Evolutionary conservation across 2,888 invertebrate genomes (phyloP).

Genomic region (Agriopis leucophaearia): DNA sequence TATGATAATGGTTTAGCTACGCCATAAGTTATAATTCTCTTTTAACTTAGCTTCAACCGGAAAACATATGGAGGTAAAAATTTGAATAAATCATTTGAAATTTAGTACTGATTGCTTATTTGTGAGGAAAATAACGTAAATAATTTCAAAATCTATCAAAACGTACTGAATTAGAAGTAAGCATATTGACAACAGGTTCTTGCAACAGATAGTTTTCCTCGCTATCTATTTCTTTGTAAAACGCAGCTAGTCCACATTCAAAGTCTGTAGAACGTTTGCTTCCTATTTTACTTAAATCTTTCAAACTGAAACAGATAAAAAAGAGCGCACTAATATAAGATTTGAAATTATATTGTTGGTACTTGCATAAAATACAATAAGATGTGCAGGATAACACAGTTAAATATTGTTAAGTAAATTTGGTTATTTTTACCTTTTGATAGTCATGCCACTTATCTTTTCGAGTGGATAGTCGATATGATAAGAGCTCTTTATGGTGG

Average conservation of each 20-base stretch:
- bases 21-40: too few relatives aligned
- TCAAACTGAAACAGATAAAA: slow-evolving; percentile 20
- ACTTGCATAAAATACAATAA: too few relatives aligned
- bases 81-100: too few relatives aligned
- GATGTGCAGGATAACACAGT: too few relatives aligned
- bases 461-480: too few relatives aligned
- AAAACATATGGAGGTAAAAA: too few relatives aligned
- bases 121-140: too few relatives aligned
- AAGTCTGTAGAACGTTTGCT: slow-evolving; percentile 26
- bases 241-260: slow-evolving; percentile 48
- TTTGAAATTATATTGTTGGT: too few relatives aligned
- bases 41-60: too few relatives aligned
- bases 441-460: slow-evolving; percentile 48
- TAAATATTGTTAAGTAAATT: too few relatives aligned
- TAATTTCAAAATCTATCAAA: neutral
- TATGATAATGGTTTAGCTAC: too few relatives aligned
- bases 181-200: slow-evolving; percentile 56
- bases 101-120: too few relatives aligned
- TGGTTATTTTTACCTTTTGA: slow-evolving; percentile 60
- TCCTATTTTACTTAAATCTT: slow-evolving; percentile 24
- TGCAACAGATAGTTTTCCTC: slow-evolving; percentile 55
- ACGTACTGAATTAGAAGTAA: slow-evolving; percentile 53
- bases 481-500: slow-evolving; percentile 49
- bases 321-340: neutral
- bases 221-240: slow-evolving; percentile 55